Base-by-base conservation (phyloP, 2,797 vertebrate genomes). In the Petrocephalus schoutedeni region DNA sequence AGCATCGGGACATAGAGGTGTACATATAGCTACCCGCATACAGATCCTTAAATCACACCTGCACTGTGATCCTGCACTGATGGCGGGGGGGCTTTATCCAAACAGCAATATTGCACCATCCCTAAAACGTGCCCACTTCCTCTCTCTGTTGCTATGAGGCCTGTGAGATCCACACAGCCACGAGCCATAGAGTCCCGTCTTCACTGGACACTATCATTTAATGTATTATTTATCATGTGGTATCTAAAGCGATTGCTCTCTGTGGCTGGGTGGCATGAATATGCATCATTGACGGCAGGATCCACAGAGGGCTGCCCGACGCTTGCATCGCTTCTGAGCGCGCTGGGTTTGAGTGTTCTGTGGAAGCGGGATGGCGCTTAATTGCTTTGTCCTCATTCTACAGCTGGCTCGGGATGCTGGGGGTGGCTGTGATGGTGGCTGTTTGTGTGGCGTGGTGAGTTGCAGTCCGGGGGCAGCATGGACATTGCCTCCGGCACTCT, bases 221-320 rank as follows among this genome's bases (percentile, higher is more conserved):
- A 95, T 95, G 92, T 94, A 94, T 95, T 94, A 95, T 95, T 95
- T 93, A 95, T 89, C 58, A 85, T 89, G 91, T 89, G 91, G 86
- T 93, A 93, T 93, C 92, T 90, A 92, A 91, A 90, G 89, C 91
- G 71, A 93, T 92, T 91, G 89, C 92, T 92, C 91, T 82, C 57
- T 87, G 88, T 91, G 91, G 90, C 92, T 91, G 90, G 90, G 89
- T 4, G 88, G 87, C 91, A 94, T 94, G 93, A 94, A 95, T 94
- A 94, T 93, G 91, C 92, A 92, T 94, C 94, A 92, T 93, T 92
- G 92, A 91, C 89, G 0, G 51, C 45, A 87, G 88, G 41, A 83
- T 84, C 6, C 32, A 90, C 92, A 88, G 10, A 45, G 19, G 88
- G 89, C 88, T 77, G 83, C 83, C 87, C 89, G 88, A 86, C 87